These are phyloP conservation scores for Tachina fera DNA, from an alignment of 2,888 invertebrate genomes.

Conservation along the genomic window DNA sequence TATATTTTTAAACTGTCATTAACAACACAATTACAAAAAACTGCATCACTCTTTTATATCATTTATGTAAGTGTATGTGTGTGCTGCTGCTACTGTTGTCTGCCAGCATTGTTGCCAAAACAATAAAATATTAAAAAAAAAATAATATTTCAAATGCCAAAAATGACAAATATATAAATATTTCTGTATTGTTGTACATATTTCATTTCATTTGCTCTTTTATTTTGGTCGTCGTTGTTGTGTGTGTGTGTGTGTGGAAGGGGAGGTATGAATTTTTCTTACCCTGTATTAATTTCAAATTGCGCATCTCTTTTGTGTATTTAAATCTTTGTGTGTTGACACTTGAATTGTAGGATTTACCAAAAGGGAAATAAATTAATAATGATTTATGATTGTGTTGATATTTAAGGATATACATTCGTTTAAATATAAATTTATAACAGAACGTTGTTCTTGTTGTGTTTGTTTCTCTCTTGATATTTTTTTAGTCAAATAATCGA, in stretches of 20 bases:
- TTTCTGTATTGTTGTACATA: conserved; percentile 43
- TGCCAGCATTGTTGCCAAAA: conserved; percentile 58
- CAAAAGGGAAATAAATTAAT: conserved; percentile 67
- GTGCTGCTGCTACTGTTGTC: conserved; percentile 40
- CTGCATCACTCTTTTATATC: conserved; percentile 38
- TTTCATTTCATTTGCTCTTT: conserved; percentile 48
- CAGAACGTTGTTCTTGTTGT: conserved; percentile 13
- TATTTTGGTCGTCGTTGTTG: conserved; percentile 8
- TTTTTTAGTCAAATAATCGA: conserved; percentile 34
- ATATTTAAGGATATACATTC: conserved; percentile 64
- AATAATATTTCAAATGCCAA: conserved; percentile 64
- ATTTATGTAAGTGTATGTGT: not conserved
- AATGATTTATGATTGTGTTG: conserved; percentile 70
- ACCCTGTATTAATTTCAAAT: conserved; percentile 66
- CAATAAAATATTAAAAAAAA: conserved; percentile 52
- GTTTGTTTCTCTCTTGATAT: conserved; percentile 10
- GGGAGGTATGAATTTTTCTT: conserved; percentile 57
- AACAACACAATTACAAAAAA: conserved; percentile 51
- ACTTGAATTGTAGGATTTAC: conserved; percentile 68
- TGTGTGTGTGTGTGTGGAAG: conserved; percentile 38
- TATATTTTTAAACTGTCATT: conserved; percentile 50
- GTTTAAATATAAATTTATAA: conserved; percentile 42
- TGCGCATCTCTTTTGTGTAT: conserved; percentile 68
- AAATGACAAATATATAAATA: conserved; percentile 66
- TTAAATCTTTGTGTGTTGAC: conserved; percentile 67